These are phyloP conservation scores for Phocoena sinus DNA, from an alignment of 2,113 vertebrate species.

Conservation along the genomic window DNA sequence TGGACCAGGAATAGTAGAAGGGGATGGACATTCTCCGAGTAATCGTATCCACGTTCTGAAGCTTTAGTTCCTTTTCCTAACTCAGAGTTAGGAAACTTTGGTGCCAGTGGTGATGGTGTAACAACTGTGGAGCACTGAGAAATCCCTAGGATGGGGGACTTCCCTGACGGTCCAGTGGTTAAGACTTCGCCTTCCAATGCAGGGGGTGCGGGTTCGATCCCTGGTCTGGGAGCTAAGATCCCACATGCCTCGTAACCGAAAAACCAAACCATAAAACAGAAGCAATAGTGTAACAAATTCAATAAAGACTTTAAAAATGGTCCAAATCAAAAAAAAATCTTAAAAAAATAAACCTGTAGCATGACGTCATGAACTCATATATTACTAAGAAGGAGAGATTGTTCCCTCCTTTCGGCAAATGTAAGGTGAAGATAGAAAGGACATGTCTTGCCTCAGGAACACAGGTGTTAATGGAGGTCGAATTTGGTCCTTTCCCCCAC, in stretches of 20 bases:
- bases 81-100: background rate
- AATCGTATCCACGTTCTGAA: accelerated
- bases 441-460: background rate
- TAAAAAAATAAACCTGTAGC: background rate
- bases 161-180: background rate
- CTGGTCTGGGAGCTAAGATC: background rate
- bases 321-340: background rate
- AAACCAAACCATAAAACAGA: background rate
- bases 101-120: background rate
- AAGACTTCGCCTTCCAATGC: background rate
- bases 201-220: background rate
- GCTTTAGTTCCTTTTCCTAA: background rate
- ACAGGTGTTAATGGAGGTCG: background rate
- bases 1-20: accelerated
- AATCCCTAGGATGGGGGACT: background rate
- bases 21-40: accelerated
- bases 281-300: background rate
- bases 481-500: background rate
- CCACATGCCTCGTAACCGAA: background rate
- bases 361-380: too few species aligned
- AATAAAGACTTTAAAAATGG: too few species aligned
- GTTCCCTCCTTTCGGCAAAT: background rate
- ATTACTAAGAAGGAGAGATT: background rate
- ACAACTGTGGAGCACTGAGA: background rate
- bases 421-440: background rate